Evolutionary conservation across 2,797 vertebrate species (phyloP).

Genomic region (Lepilemur ruficaudatus): DNA sequence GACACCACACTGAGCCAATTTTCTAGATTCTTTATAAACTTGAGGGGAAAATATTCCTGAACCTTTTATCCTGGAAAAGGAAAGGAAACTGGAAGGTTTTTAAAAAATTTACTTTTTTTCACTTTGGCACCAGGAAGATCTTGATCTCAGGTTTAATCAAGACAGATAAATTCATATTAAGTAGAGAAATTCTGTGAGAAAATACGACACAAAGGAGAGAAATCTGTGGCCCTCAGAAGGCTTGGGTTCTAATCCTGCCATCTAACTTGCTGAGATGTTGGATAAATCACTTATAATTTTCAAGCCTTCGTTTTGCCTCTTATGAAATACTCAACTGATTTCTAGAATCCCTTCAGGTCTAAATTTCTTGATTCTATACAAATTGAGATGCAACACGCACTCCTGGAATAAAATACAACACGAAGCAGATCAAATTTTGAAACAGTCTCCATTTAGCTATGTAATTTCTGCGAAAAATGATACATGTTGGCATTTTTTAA

Average conservation of each 20-base stretch:
- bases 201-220: neutral
- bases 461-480: conserved; percentile 62
- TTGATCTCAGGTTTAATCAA: neutral
- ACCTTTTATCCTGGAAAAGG: neutral
- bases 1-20: neutral
- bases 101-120: neutral
- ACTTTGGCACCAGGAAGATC: conserved; percentile 26
- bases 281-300: neutral
- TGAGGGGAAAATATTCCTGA: neutral
- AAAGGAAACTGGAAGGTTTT: neutral
- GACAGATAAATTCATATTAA: neutral
- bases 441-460: conserved; percentile 26
- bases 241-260: neutral
- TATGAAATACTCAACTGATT: conserved; percentile 14
- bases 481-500: neutral
- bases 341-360: conserved; percentile 17
- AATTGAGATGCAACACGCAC: neutral
- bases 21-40: neutral
- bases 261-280: neutral
- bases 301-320: neutral
- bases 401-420: conserved; percentile 43
- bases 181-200: neutral
- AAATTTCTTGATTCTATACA: conserved; percentile 21
- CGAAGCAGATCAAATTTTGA: conserved; percentile 37
- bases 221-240: neutral